These are phyloP conservation scores for Yasuhikotakia modesta DNA, from an alignment of 2,797 vertebrate genomes.

Conservation along the genomic window DNA sequence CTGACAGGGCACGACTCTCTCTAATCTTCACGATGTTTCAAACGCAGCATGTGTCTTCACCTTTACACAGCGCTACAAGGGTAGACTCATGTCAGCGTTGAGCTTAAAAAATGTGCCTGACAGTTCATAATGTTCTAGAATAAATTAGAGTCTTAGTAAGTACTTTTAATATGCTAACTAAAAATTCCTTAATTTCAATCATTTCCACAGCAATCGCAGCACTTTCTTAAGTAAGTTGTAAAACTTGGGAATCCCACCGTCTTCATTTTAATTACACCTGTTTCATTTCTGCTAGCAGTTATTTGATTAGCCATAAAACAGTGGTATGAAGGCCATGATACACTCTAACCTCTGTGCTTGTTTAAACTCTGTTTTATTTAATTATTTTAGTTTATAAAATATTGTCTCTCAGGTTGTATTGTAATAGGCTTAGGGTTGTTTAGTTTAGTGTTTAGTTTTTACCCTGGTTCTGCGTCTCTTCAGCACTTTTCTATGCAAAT, in stretches of 20 bases:
- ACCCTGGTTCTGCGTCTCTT: conserved; percentile 22
- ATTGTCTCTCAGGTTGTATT: not conserved
- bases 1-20: conserved; percentile 1
- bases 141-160: not conserved
- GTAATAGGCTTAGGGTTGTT: not conserved
- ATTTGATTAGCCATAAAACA: not conserved
- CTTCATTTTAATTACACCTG: not conserved
- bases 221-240: not conserved
- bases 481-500: conserved; percentile 34
- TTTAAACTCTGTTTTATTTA: not conserved
- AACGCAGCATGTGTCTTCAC: conserved; percentile 22
- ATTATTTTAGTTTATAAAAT: not conserved
- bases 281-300: not conserved
- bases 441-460: conserved; percentile 57
- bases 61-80: not conserved
- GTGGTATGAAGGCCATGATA: not conserved
- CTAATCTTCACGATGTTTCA: conserved; percentile 29
- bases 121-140: not conserved
- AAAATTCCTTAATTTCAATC: not conserved
- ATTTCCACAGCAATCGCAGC: not conserved
- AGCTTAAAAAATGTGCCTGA: conserved; percentile 7
- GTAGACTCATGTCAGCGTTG: not conserved
- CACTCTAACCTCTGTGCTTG: not conserved
- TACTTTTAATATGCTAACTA: not conserved
- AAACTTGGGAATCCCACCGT: not conserved